Evolutionary conservation across 2,113 vertebrate genomes (phyloP), one percentile per base, ranked within the genome.

Genomic region (Hemiscyllium ocellatum): DNA sequence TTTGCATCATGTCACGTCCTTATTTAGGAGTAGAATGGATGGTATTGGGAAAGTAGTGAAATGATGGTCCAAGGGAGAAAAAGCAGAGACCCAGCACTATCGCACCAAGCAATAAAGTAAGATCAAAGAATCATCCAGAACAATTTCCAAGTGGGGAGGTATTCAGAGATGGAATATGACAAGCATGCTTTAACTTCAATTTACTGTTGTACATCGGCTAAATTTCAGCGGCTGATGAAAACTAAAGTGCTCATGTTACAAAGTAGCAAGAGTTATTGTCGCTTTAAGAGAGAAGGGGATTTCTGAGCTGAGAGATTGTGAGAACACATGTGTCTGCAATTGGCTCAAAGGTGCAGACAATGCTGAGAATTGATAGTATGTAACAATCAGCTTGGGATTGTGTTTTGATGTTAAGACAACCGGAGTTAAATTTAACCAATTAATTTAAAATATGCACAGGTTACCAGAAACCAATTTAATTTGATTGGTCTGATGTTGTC

Each of bases 211-310:
- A 90, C 85, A 15, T 90, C 61, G 8, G 52, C 15, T 65, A 90
- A 90, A 90, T 5, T 33, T 90, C 87, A 65, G 29, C 65, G 87
- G 87, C 52, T 90, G 52, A 56, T 90, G 87, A 90, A 90, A 89
- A 66, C 68, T 93, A 12, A 93, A 66, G 33, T 5, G n/a, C 66
- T 47, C 42, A 1, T 47, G 42, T 47, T 47, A 47, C 42, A 1
- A 47, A 47, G 42, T 47, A 47, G 42, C 42, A 47, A 47, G 42
- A 47, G 42, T 47, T 47, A 47, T 47, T 1, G 42, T 47, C 42
- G 42, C 42, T 47, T 47, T 47, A 47, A 47, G 42, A 47, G 42
- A 47, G 42, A 47, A 47, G 42, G 42, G 42, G 42, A 0, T 47
- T 47, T 47, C 42, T 47, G 42, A 47, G 42, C 42, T 47, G 42